These are phyloP conservation scores for Bos indicus DNA, from an alignment of 2,113 vertebrate genomes.

Conservation along the genomic window DNA sequence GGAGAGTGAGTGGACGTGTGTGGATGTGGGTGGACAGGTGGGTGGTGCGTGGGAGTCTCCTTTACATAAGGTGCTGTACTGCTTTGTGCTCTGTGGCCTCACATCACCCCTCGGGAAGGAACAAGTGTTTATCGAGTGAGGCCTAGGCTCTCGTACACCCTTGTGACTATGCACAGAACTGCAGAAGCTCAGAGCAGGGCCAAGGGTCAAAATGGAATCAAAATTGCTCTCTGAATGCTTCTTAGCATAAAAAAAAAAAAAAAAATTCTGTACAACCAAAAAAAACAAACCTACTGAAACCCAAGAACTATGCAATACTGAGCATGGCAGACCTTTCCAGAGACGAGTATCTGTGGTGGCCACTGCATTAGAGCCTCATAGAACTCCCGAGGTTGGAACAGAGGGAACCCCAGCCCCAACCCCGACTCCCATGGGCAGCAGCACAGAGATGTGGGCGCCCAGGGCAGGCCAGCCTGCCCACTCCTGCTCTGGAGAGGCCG, in stretches of 20 bases:
- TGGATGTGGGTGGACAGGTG: fast-evolving
- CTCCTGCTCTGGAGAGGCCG: no score
- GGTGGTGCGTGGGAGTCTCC: not conserved
- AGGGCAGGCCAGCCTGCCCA: not conserved
- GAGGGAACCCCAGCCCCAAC: not conserved
- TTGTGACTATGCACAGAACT: fast-evolving
- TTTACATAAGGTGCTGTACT: not conserved
- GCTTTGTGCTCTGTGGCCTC: not conserved
- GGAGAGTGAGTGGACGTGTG: not conserved
- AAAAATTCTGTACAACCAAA: not conserved
- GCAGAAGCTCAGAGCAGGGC: not conserved
- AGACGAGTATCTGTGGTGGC: fast-evolving
- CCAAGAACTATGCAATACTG: fast-evolving
- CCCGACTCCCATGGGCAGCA: fast-evolving
- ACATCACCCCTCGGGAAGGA: not conserved
- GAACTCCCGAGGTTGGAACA: fast-evolving
- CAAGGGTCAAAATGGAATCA: not conserved
- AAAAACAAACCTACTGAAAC: no score
- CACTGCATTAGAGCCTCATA: fast-evolving
- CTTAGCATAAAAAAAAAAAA: not conserved
- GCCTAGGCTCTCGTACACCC: fast-evolving
- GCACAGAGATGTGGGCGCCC: fast-evolving
- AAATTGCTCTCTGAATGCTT: not conserved
- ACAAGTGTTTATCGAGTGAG: fast-evolving
- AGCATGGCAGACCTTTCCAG: fast-evolving